Base-by-base conservation (phyloP, 2,888 invertebrate genomes). In the Lasius fuliginosus region DNA sequence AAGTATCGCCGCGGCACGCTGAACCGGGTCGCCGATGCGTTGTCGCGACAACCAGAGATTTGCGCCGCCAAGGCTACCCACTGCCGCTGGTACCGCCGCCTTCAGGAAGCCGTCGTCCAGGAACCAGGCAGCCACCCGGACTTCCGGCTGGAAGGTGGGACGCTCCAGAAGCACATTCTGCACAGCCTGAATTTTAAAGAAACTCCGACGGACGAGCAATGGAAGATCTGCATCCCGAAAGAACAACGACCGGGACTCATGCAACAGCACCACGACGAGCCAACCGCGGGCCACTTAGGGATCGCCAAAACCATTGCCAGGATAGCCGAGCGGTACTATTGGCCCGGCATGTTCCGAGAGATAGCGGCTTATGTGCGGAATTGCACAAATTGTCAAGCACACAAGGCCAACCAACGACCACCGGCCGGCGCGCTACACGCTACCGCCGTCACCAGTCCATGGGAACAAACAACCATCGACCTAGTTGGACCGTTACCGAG, bases 191-290 rank as follows among this genome's bases (percentile, higher is more conserved):
- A 62, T 6, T 62, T 62, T 1, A 30, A 15, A 15, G 33, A 62
- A 1, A 8, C 6, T 0, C 6, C 30, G 0, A 8, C 36, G 0
- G 33, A 49, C 0, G 6, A 3, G 0, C 49, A 40, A 0, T 83
- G 68, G 46, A 83, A 75, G 1, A 0, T 42, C 0, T 64, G 30
- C 5, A 1, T 82, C 0, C 73, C 67, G 0, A 4, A 3, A 0
- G 0, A 6, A 3, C 1, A 0, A 1, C 15, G 11, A 15, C 0
- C 15, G 9, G 15, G 9, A 3, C 8, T 46, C 0, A 3, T 56
- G 40, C 3, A 0, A 1, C 40, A 15, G 0, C 23, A n/a, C 0
- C 82, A 65, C 5, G 73, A 75, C 18, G 30, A 12, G 0, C 67
- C 74, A 0, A 58, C 73, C 0, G 36, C 65, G 0, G 56, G 46